Evolutionary conservation across 2,797 vertebrate species (phyloP).

Genomic region (Fringilla coelebs): DNA sequence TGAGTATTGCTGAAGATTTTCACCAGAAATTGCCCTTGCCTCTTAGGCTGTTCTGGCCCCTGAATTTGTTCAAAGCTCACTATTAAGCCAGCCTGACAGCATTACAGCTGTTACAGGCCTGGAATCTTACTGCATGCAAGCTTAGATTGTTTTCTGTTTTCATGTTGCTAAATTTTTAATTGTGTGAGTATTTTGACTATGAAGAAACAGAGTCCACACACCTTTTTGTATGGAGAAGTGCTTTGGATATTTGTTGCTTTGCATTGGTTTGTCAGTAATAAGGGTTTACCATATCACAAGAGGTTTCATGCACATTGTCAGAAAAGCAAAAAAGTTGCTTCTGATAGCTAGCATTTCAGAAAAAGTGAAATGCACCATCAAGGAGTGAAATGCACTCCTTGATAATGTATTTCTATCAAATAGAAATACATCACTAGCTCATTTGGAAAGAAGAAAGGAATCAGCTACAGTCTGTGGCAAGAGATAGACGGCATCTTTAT

Average conservation of each 20-base stretch:
- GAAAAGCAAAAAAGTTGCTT: not conserved
- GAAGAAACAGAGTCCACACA: not conserved
- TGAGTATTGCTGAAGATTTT: not conserved
- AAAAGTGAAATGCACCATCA: too few relatives aligned
- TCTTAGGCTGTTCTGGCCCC: not conserved
- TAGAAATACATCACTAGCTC: not conserved
- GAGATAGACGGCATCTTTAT: not conserved
- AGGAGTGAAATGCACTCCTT: not conserved
- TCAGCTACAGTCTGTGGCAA: not conserved
- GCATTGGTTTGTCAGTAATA: not conserved
- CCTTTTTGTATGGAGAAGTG: not conserved
- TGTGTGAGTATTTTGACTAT: not conserved
- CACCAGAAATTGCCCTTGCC: fast-evolving
- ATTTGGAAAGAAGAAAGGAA: not conserved
- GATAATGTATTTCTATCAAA: not conserved
- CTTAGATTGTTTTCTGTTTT: not conserved
- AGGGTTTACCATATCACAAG: not conserved
- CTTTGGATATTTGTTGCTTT: not conserved
- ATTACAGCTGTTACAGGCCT: not conserved
- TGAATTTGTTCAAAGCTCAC: not conserved
- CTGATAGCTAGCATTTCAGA: not conserved
- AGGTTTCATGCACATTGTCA: not conserved
- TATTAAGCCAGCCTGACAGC: not conserved
- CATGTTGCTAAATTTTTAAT: not conserved
- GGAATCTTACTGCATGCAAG: not conserved